Base-by-base conservation (phyloP, 2,113 vertebrate genomes). In the Sphaerodactylus townsendi region DNA sequence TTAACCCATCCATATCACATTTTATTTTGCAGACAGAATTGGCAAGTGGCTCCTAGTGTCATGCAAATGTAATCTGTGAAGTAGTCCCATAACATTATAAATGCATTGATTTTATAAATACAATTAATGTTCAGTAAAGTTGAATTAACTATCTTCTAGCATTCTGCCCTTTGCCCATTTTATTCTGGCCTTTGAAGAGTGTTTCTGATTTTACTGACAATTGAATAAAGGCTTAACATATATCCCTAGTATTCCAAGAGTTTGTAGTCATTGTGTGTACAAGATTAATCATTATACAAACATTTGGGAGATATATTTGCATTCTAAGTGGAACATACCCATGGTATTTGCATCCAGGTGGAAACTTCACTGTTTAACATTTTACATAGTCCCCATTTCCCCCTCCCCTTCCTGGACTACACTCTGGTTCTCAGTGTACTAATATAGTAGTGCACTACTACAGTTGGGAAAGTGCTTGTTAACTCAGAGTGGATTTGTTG, bases 381-480 rank as follows among this genome's bases (percentile, higher is more conserved):
- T 59, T 59, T 59, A 59, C 19, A 59, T 59, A 25, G 56, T 59
- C 4, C 21, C 10, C 2, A 6, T 21, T 7, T 7, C 19, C 6
- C 23, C 56, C 15, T 5, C 56, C 2, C 56, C 19, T 1, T 25
- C 56, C 15, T 59, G 56, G 56, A 1, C 19, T 59, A 59, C 21
- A 59, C 25, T 62, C 48, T 4, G 48, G 48, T 62, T 62, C 59
- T 62, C 59, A 28, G 25, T 62, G 25, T 21, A 56, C 21, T 9
- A 68, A 68, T 41, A 10, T 28, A 62, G 17, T 21, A 37, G 13
- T 41, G 30, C 25, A 30, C 70, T 79, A 28, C 33, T 82, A 65
- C 84, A 79, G 17, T 56, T 79, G 81, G 3, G 81, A 56, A 69
- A 92, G 92, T 89, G n/a, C 87, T 90, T 94, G 92, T 93, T 95